These are phyloP conservation scores for Pseudorhiza aurosa DNA, from an alignment of 30 jellyfish, hydroid and myxozoan species.

Conservation along the genomic window DNA sequence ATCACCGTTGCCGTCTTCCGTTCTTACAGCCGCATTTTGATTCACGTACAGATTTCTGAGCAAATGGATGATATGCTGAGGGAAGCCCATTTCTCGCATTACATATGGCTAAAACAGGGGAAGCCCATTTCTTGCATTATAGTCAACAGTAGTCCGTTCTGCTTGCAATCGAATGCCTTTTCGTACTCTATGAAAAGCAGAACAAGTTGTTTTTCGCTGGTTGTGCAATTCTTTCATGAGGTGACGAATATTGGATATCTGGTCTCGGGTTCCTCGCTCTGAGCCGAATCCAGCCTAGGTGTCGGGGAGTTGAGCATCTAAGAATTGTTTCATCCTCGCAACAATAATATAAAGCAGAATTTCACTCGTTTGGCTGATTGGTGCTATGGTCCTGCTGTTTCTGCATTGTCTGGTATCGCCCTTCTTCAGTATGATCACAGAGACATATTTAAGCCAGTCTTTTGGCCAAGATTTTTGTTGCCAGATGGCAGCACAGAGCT, in stretches of 20 bases:
- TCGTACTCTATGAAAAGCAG: constrained; percentile 22
- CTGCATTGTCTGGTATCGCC: constrained; percentile 27
- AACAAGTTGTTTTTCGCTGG: not conserved
- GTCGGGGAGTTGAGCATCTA: not conserved
- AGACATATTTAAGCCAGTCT: not conserved
- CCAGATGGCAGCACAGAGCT: constrained; percentile 41
- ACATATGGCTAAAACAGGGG: too few species aligned
- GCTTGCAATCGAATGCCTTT: constrained; percentile 39
- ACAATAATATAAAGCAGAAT: constrained; percentile 12
- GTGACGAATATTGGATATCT: not conserved
- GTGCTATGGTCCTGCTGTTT: constrained; percentile 20
- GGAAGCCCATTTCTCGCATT: constrained; percentile 26
- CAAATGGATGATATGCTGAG: constrained; percentile 8
- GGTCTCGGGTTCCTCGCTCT: constrained; percentile 1
- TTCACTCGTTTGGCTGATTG: constrained; percentile 29
- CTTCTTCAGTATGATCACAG: constrained; percentile 20
- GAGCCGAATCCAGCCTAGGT: constrained; percentile 11
- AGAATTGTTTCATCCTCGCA: not conserved
- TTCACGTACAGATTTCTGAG: not conserved
- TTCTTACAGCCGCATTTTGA: constrained; percentile 11
- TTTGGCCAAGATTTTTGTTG: constrained; percentile 25
- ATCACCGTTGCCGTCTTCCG: not conserved
- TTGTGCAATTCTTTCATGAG: not conserved
- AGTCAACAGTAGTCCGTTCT: constrained; percentile 1
- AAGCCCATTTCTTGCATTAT: not conserved